Conservation (phyloP, 2,113 vertebrate genomes). For the Mionectes macconnelli region DNA sequence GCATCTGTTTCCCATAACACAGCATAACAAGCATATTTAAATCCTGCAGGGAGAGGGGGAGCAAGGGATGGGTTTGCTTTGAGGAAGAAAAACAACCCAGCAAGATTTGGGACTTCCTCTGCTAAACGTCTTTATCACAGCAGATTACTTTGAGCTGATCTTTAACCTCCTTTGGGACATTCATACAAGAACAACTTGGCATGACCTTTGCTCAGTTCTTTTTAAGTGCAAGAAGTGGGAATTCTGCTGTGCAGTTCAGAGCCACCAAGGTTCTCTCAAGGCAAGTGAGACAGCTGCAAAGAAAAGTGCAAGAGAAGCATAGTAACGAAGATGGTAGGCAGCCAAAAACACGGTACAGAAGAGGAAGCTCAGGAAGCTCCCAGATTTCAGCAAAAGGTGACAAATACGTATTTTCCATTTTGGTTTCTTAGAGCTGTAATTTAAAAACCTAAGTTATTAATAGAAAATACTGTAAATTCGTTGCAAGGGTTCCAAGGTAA, state of each 20-base stretch:
- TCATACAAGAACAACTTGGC: background rate
- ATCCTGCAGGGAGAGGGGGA: background rate
- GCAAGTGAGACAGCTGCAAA: background rate
- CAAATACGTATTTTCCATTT: background rate
- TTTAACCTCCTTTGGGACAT: slow-evolving; percentile 13
- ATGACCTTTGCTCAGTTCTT: slow-evolving; percentile 32
- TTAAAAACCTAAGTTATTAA: background rate
- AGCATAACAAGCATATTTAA: slow-evolving; percentile 21
- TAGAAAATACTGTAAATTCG: background rate
- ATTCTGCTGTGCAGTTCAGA: background rate
- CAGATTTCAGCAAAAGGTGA: slow-evolving; percentile 65
- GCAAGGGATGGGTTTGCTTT: background rate
- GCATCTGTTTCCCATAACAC: slow-evolving; percentile 23
- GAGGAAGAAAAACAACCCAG: background rate
- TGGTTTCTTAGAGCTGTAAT: background rate
- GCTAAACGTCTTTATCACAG: slow-evolving; percentile 15
- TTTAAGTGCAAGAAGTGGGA: background rate
- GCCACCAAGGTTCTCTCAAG: background rate
- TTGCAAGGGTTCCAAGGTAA: background rate
- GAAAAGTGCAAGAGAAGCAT: background rate
- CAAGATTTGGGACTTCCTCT: slow-evolving; percentile 31
- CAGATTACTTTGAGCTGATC: slow-evolving; percentile 9
- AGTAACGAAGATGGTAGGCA: slow-evolving; percentile 42
- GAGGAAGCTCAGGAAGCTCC: background rate
- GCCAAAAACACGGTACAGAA: slow-evolving; percentile 27